These are phyloP conservation scores for Lordiphosa mommai DNA, from an alignment of 1,140 invertebrate species.

Conservation along the genomic window DNA sequence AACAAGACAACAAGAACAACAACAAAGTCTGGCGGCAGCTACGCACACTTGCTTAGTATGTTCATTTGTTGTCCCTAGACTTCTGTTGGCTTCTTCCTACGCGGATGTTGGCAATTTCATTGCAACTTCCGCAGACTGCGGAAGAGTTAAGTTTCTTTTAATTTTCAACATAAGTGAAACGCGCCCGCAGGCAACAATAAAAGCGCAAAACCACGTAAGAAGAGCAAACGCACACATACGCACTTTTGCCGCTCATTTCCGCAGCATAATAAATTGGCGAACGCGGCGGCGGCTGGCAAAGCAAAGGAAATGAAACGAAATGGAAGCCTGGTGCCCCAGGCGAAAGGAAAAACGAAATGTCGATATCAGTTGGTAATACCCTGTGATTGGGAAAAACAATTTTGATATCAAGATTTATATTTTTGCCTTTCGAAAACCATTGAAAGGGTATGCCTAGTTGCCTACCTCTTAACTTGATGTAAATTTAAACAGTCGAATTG, in stretches of 20 bases:
- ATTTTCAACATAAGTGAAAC: conserved; percentile 59
- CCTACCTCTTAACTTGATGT: conserved; percentile 26
- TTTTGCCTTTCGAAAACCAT: no score
- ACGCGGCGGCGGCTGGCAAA: conserved; percentile 11
- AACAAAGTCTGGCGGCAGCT: not conserved
- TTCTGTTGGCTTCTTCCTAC: conserved; percentile 19
- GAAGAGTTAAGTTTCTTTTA: conserved; percentile 72
- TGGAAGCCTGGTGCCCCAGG: conserved; percentile 16
- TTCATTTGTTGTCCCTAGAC: conserved; percentile 28
- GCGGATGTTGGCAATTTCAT: conserved; percentile 69
- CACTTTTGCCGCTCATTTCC: conserved; percentile 54
- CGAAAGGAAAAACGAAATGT: not conserved
- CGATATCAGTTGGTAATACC: conserved; percentile 17
- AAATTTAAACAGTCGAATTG: conserved; percentile 54
- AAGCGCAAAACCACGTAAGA: conserved; percentile 26
- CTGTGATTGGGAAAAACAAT: not conserved
- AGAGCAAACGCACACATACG: not conserved
- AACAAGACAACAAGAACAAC: not conserved
- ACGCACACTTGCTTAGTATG: conserved; percentile 20
- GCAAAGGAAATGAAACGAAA: conserved; percentile 42
- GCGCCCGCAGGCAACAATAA: conserved; percentile 49
- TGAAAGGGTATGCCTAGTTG: not conserved
- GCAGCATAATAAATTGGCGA: conserved; percentile 55
- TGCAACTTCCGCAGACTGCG: conserved; percentile 50
- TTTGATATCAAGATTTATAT: no score